Percentiles rank a stretch among this genome's conserved stretches.
These are phyloP conservation scores for Bombyx mori DNA, from an alignment of 1,140 invertebrate genomes.

Conservation along the genomic window ASM3026992v2 NC_085110.1:9960501-9961000, in stretches of 20 bases:
- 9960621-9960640: slow-evolving; percentile 26
- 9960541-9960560: slow-evolving; percentile 14
- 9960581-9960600: slow-evolving; percentile 30
- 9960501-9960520: slow-evolving; percentile 17
- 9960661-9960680: slow-evolving; percentile 29
- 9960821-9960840: too few species aligned
- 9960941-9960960: background rate
- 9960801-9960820: background rate
- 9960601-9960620: slow-evolving; percentile 29
- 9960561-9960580: slow-evolving; percentile 32
- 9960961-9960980: too few species aligned
- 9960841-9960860: too few species aligned
- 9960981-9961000: too few species aligned
- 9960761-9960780: background rate
- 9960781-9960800: background rate
- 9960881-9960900: too few species aligned
- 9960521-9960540: slow-evolving; percentile 18
- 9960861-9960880: too few species aligned
- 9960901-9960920: too few species aligned
- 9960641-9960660: slow-evolving; percentile 26
- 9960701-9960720: background rate
- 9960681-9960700: slow-evolving; percentile 19
- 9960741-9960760: background rate
- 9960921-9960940: too few species aligned
- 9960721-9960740: background rate